phyloP scores from a whole-genome alignment of 2,888 invertebrate species.

The Mesorhabditis spiculigera region DNA sequence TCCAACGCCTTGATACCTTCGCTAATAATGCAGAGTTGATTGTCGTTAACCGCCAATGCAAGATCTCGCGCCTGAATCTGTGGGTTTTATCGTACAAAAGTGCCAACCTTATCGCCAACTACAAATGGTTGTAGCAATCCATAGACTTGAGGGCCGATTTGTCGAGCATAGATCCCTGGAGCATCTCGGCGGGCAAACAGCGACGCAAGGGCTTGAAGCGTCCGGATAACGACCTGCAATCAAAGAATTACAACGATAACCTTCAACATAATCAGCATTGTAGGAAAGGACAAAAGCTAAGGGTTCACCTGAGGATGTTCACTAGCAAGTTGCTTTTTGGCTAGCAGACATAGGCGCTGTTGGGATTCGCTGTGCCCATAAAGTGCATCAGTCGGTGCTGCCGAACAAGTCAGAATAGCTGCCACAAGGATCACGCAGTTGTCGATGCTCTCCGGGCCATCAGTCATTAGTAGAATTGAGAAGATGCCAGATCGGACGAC shows the following conservation, averaged over 20 bases:
- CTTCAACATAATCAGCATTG: neutral
- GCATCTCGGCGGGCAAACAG: slow-evolving; percentile 75
- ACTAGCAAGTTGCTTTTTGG: slow-evolving; percentile 26
- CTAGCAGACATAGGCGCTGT: slow-evolving; percentile 22
- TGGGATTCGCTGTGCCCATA: slow-evolving; percentile 31
- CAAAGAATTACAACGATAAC: neutral
- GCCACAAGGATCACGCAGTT: slow-evolving; percentile 81
- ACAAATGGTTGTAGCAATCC: slow-evolving; percentile 16
- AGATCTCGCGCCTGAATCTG: neutral
- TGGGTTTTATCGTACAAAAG: neutral
- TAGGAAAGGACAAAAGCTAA: neutral
- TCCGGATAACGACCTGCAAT: slow-evolving; percentile 72
- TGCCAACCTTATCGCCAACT: neutral
- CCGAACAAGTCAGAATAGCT: slow-evolving; percentile 80
- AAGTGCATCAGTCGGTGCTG: slow-evolving; percentile 68
- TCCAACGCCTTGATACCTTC: neutral
- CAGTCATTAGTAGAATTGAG: slow-evolving; percentile 80
- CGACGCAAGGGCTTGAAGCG: slow-evolving; percentile 75
- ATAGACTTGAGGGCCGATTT: slow-evolving; percentile 17
- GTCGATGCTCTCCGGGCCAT: slow-evolving; percentile 63
- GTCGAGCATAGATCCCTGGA: slow-evolving; percentile 47
- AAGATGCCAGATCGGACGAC: slow-evolving; percentile 75
- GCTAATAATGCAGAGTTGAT: neutral
- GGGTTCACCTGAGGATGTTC: slow-evolving; percentile 25
- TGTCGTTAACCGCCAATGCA: neutral